Conservation (phyloP, 2,113 vertebrate species). For the Oxyura jamaicensis region DNA sequence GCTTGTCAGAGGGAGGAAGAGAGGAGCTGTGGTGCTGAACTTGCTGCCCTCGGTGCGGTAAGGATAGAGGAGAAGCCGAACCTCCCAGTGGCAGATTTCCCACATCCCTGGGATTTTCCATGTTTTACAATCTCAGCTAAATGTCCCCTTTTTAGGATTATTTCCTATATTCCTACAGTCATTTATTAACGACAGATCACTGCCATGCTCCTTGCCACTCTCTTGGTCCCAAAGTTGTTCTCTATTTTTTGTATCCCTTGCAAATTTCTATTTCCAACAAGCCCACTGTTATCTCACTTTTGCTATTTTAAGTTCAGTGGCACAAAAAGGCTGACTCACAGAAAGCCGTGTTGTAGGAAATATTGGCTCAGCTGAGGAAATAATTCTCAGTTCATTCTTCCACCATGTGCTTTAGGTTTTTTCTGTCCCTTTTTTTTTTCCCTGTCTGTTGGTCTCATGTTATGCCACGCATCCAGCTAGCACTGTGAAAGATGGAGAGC, state of each 20-base stretch:
- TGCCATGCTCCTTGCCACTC: background rate
- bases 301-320: conserved; percentile 58
- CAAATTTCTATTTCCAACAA: conserved; percentile 49
- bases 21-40: background rate
- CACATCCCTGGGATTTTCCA: background rate
- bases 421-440: background rate
- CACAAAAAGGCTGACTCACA: conserved; percentile 72
- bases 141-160: background rate
- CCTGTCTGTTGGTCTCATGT: background rate
- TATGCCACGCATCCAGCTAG: background rate
- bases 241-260: background rate
- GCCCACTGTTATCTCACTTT: conserved; percentile 52
- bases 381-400: conserved; percentile 52
- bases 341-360: conserved; percentile 59
- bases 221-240: background rate
- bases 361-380: conserved; percentile 59
- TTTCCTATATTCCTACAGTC: background rate
- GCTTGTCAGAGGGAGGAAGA: background rate
- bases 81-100: background rate
- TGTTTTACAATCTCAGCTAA: background rate
- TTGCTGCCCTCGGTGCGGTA: background rate
- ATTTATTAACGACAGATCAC: background rate
- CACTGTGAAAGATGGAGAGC: background rate
- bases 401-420: background rate
- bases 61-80: background rate